phyloP scores from a whole-genome alignment of 2,797 vertebrate genomes.

The Luscinia megarhynchos region DNA sequence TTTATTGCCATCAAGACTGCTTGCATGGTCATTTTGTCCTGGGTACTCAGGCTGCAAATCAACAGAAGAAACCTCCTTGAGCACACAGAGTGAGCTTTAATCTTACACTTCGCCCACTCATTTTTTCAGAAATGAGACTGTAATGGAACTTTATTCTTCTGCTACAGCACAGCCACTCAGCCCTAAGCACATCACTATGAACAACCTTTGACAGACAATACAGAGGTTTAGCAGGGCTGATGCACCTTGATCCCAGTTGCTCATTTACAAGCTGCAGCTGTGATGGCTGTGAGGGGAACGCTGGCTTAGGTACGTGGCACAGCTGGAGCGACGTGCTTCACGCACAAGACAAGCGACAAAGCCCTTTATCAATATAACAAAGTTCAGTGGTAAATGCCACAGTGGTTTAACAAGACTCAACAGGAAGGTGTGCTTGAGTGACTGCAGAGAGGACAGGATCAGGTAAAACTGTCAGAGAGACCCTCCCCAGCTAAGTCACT shows the following conservation, averaged over 20 bases:
- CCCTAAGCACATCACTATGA: neutral
- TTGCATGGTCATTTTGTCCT: neutral
- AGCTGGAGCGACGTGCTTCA: fast-evolving
- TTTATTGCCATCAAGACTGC: neutral
- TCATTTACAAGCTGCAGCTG: neutral
- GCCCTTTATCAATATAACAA: neutral
- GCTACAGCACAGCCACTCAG: neutral
- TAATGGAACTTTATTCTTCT: neutral
- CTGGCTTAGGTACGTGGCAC: neutral
- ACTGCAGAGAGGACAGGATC: neutral
- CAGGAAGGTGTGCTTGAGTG: neutral
- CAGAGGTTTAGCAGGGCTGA: neutral
- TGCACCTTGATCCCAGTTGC: neutral
- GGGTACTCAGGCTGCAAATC: neutral
- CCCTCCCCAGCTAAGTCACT: neutral
- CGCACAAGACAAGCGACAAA: neutral
- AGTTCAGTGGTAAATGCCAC: neutral
- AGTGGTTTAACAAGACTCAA: neutral
- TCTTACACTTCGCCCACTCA: neutral
- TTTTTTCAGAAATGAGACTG: neutral
- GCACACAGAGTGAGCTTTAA: neutral
- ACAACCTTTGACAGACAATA: neutral
- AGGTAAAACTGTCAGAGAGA: neutral
- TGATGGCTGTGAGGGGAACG: neutral
- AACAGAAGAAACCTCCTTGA: neutral